A percentile compares a stretch with the other conserved stretches of the same genome.
Conservation (phyloP, 2,888 invertebrate genomes). For the Pandemis corylana region DNA sequence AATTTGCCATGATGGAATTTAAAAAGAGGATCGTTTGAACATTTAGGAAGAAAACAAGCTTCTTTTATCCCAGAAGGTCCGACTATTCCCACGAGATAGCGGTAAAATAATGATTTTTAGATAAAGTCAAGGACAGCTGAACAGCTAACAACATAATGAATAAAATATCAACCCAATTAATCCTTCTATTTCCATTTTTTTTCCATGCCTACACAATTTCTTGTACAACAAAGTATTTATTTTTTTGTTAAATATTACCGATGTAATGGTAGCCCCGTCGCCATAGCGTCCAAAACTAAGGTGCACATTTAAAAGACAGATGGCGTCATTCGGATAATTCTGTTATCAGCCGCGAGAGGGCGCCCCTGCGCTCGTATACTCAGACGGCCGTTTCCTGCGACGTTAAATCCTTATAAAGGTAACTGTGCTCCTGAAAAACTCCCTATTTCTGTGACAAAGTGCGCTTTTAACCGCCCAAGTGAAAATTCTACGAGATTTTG, state of each 20-base stretch:
- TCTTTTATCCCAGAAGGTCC: too few relatives aligned
- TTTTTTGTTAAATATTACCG: slow-evolving; percentile 30
- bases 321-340: slow-evolving; percentile 87
- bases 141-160: too few relatives aligned
- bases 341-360: slow-evolving; percentile 86
- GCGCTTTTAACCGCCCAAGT: slow-evolving; percentile 73
- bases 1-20: too few relatives aligned
- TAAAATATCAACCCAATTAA: background rate
- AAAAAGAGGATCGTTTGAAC: too few relatives aligned
- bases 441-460: slow-evolving; percentile 78
- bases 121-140: too few relatives aligned
- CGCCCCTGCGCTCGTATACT: slow-evolving; percentile 79
- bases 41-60: too few relatives aligned
- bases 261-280: slow-evolving; percentile 31
- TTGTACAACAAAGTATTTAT: slow-evolving; percentile 21
- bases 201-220: too few relatives aligned
- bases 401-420: slow-evolving; percentile 82
- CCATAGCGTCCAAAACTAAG: slow-evolving; percentile 72
- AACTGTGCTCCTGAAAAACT: slow-evolving; percentile 80
- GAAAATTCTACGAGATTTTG: slow-evolving; percentile 70
- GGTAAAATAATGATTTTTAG: too few relatives aligned
- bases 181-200: too few relatives aligned
- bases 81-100: too few relatives aligned
- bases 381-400: slow-evolving; percentile 79
- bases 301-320: slow-evolving; percentile 87